Conservation (phyloP, 2,797 vertebrate species). For the Typhlichthys subterraneus region DNA sequence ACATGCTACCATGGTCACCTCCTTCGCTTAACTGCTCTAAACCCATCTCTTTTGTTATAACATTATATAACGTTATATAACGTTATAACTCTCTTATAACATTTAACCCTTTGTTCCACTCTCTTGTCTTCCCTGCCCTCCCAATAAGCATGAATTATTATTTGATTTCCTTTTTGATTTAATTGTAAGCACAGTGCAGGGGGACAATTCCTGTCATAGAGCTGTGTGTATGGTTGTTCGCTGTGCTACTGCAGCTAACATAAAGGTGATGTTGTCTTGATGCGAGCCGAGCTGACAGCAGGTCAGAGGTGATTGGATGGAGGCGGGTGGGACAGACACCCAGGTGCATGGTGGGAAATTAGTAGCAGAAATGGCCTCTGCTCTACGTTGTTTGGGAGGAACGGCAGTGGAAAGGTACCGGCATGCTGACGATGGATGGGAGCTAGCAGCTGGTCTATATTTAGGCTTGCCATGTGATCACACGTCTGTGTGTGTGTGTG, state of each 20-base stretch:
- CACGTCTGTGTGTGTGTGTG: conserved; percentile 24
- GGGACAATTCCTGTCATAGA: conserved; percentile 39
- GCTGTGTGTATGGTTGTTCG: conserved; percentile 37
- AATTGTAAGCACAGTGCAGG: conserved; percentile 28
- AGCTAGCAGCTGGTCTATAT: conserved; percentile 61
- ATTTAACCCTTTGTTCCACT: no score
- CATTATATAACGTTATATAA: no score
- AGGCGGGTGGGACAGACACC: conserved; percentile 50
- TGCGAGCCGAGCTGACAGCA: conserved; percentile 57
- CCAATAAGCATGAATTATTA: no score
- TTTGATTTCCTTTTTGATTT: neutral
- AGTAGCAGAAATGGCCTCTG: conserved; percentile 24
- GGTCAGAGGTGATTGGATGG: conserved; percentile 60
- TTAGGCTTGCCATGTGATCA: conserved; percentile 42
- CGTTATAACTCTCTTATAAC: no score
- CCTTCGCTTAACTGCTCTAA: no score
- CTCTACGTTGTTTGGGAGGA: conserved; percentile 19
- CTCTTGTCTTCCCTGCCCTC: no score
- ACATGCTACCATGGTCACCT: no score
- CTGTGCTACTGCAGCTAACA: conserved; percentile 40
- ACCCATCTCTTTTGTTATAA: no score
- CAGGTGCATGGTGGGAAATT: conserved; percentile 55
- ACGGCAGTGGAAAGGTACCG: conserved; percentile 31
- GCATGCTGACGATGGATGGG: conserved; percentile 29
- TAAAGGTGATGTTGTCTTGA: conserved; percentile 47